Evolutionary conservation across 53 echinoderm and acorn worm species (phyloP).

Genomic region (Astropecten irregularis): DNA sequence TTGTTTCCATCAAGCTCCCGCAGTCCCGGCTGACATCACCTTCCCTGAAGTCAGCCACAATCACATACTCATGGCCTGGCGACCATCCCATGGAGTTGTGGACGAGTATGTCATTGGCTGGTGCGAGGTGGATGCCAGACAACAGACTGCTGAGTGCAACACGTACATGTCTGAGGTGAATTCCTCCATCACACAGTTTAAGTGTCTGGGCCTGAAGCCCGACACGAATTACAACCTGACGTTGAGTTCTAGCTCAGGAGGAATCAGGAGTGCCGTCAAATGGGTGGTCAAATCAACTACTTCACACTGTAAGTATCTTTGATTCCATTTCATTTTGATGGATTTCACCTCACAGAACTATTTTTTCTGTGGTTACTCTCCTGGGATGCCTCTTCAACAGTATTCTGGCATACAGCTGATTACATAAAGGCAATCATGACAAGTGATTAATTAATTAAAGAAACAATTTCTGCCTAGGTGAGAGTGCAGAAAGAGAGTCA

Average conservation of each 20-base stretch:
- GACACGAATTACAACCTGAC: conserved; percentile 34
- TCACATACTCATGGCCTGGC: conserved; percentile 26
- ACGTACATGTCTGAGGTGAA: neutral
- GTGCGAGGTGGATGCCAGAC: neutral
- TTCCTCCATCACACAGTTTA: conserved; percentile 24
- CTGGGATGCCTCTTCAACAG: too few species aligned
- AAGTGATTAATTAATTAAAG: too few species aligned
- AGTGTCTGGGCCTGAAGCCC: neutral
- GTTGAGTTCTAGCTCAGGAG: neutral
- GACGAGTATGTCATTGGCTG: conserved; percentile 23
- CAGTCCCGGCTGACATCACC: conserved; percentile 2
- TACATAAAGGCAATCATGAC: too few species aligned
- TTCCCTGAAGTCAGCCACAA: conserved; percentile 15
- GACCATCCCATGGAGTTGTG: conserved; percentile 7
- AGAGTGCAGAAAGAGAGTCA: too few species aligned
- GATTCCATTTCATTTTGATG: neutral
- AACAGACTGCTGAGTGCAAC: neutral
- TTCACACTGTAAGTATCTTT: conserved; percentile 27
- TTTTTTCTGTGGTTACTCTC: neutral
- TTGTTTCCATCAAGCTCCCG: conserved; percentile 34
- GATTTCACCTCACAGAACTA: neutral
- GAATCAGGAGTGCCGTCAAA: neutral
- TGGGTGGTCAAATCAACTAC: conserved; percentile 25
- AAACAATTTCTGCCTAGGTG: too few species aligned
- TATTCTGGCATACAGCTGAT: too few species aligned